Evolutionary conservation across 2,888 invertebrate species (phyloP).

Genomic region (Drosophila aldrichi): DNA sequence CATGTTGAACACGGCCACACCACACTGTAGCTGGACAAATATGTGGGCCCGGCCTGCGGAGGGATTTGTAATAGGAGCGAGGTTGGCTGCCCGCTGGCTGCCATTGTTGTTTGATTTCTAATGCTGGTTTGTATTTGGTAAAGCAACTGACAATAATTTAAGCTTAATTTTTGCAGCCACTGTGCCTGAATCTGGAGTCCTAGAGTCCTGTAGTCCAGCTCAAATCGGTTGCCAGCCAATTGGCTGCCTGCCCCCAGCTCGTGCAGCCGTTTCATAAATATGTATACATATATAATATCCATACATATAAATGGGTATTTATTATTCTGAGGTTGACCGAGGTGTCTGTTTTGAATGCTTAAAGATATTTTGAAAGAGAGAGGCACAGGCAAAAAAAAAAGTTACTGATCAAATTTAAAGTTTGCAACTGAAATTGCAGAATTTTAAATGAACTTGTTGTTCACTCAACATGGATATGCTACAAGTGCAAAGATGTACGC

Average conservation of each 20-base stretch:
- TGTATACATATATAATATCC: conserved; percentile 9
- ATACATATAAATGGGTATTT: conserved; percentile 35
- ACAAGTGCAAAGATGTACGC: neutral
- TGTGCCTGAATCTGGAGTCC: neutral
- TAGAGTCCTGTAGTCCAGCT: neutral
- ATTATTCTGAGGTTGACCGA: conserved; percentile 42
- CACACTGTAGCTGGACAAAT: conserved; percentile 28
- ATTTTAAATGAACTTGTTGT: conserved; percentile 16
- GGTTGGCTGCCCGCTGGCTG: conserved; percentile 13
- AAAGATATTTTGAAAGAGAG: conserved; percentile 5
- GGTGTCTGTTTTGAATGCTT: conserved; percentile 35
- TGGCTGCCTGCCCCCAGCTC: conserved; percentile 1
- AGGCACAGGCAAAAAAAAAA: conserved; percentile 11
- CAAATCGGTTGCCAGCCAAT: conserved; percentile 14
- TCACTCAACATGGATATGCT: conserved; percentile 1
- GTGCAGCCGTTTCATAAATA: conserved; percentile 36
- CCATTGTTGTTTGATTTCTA: conserved; percentile 76
- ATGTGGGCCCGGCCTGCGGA: conserved; percentile 10
- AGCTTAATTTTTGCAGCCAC: conserved; percentile 37
- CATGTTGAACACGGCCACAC: conserved; percentile 74
- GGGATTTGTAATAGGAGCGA: conserved; percentile 23
- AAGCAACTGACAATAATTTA: conserved; percentile 56
- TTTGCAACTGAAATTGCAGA: conserved; percentile 2
- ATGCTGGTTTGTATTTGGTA: conserved; percentile 58
- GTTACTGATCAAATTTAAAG: conserved; percentile 1